Evolutionary conservation across 2,797 vertebrate species (phyloP).

Genomic region (Avahi laniger): DNA sequence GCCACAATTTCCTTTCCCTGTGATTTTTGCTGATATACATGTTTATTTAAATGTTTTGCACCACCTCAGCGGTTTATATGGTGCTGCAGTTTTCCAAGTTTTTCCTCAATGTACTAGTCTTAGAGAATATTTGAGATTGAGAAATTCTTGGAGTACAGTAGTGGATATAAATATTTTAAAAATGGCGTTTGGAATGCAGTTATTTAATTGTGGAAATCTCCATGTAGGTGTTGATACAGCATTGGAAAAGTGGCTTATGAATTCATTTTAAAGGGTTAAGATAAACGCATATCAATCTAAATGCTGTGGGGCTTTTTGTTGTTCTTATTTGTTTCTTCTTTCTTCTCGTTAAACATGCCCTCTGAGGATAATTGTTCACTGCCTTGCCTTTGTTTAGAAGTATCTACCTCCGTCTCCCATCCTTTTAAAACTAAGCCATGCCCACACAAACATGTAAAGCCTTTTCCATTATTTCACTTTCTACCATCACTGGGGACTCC

Average conservation of each 20-base stretch:
- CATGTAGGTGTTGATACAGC: background rate
- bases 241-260: background rate
- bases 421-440: background rate
- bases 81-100: background rate
- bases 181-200: background rate
- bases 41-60: background rate
- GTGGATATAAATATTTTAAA: background rate
- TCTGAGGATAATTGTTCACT: background rate
- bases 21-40: background rate
- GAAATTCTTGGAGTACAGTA: background rate
- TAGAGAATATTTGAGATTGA: background rate
- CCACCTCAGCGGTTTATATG: background rate
- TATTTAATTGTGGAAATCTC: background rate
- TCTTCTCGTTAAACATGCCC: background rate
- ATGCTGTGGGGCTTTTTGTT: background rate
- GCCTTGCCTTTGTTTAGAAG: background rate
- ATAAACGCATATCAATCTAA: background rate
- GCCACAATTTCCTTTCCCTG: background rate
- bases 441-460: background rate
- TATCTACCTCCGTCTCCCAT: background rate
- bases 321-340: background rate
- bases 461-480: background rate
- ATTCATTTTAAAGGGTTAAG: background rate
- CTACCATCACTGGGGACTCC: background rate
- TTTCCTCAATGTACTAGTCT: background rate